Evolutionary conservation across 2,113 vertebrate genomes (phyloP).

Genomic region (Xerus inauris): DNA sequence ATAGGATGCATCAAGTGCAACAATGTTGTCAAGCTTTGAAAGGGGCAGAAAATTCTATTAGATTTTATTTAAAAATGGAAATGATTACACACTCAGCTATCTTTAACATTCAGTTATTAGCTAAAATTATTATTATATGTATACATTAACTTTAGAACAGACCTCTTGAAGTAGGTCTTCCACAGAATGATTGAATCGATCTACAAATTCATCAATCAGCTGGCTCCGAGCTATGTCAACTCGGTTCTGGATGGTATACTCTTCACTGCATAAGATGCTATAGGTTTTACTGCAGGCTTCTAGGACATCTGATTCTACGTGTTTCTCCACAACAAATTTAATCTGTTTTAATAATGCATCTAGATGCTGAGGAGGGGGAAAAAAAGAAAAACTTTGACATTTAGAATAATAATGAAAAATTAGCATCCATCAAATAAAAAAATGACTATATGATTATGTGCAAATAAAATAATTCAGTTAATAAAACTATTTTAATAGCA

Average conservation of each 20-base stretch:
- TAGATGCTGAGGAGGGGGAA: slow-evolving; percentile 89
- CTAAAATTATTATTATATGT: slow-evolving; percentile 38
- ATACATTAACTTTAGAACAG: slow-evolving; percentile 67
- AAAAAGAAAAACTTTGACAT: slow-evolving; percentile 72
- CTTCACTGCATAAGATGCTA: slow-evolving; percentile 98
- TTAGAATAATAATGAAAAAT: slow-evolving; percentile 40
- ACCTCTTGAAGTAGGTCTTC: slow-evolving; percentile 99
- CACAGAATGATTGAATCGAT: slow-evolving; percentile 96
- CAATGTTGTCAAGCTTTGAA: not conserved
- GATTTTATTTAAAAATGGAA: slow-evolving; percentile 55
- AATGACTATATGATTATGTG: not conserved
- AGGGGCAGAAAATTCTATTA: not conserved
- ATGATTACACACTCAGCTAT: slow-evolving; percentile 1
- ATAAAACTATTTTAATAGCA: slow-evolving; percentile 13
- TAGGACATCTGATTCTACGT: slow-evolving; percentile 96
- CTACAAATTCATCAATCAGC: slow-evolving; percentile 98
- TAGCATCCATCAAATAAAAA: slow-evolving; percentile 12
- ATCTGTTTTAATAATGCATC: slow-evolving; percentile 98
- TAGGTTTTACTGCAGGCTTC: slow-evolving; percentile 99
- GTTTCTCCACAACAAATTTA: slow-evolving; percentile 98
- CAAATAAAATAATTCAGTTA: slow-evolving; percentile 44
- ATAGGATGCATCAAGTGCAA: not conserved
- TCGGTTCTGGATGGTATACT: slow-evolving; percentile 99
- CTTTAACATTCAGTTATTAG: slow-evolving; percentile 30
- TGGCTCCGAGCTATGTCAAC: slow-evolving; percentile 99